These are phyloP conservation scores for Caenorhabditis zanzibari DNA, from an alignment of 2,888 invertebrate species.

Conservation along the genomic window DNA sequence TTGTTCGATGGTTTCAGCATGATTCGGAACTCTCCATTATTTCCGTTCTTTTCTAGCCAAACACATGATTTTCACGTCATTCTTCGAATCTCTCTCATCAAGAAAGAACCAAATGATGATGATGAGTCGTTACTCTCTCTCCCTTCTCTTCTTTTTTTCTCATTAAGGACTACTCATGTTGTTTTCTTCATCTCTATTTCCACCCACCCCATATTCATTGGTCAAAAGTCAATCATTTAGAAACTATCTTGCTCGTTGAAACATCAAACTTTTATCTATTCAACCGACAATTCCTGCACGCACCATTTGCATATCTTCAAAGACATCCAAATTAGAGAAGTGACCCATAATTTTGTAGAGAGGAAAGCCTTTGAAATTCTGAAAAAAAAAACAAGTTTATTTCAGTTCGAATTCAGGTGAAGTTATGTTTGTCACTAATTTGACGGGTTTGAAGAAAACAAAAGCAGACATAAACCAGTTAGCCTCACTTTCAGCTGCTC, in stretches of 20 bases:
- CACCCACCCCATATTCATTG: constrained; percentile 26
- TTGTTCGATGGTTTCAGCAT: not conserved
- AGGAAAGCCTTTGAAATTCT: not conserved
- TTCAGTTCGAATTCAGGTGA: constrained; percentile 1
- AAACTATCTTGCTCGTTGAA: not conserved
- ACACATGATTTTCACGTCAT: constrained; percentile 53
- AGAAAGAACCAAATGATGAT: constrained; percentile 25
- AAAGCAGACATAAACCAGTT: not conserved
- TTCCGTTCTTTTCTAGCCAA: constrained; percentile 15
- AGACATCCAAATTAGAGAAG: not conserved
- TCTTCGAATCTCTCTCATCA: constrained; percentile 8
- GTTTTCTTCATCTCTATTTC: constrained; percentile 23
- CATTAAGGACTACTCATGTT: constrained; percentile 37
- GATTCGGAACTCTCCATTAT: not conserved
- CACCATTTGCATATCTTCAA: not conserved
- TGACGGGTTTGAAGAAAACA: not conserved
- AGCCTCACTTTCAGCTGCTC: not conserved
- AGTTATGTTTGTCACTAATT: not conserved
- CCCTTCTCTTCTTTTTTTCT: constrained; percentile 12
- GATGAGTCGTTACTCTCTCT: constrained; percentile 30
- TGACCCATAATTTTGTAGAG: not conserved
- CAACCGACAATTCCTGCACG: not conserved
- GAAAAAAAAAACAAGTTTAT: not conserved
- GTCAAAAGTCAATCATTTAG: constrained; percentile 26
- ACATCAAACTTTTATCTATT: not conserved